Evolutionary conservation across 1,140 invertebrate genomes (phyloP).

Genomic region (Druon quercuslanigerum): DNA sequence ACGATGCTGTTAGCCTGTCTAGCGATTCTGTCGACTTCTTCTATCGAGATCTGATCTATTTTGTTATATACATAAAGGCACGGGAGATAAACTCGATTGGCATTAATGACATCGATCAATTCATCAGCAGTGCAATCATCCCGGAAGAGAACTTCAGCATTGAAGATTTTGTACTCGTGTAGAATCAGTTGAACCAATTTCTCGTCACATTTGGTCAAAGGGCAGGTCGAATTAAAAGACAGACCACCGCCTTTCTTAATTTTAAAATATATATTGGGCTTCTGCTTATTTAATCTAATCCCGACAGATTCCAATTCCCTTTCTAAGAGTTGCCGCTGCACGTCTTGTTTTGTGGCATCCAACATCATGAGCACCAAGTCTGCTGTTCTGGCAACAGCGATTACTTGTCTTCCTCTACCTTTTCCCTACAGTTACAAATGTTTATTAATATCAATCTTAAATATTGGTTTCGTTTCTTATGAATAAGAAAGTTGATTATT

Average conservation of each 20-base stretch:
- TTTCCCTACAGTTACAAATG: conserved; percentile 61
- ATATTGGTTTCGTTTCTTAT: no score
- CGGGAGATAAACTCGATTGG: conserved; percentile 97
- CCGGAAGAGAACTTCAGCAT: conserved; percentile 97
- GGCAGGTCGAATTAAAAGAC: conserved; percentile 98
- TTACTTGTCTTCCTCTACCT: conserved; percentile 83
- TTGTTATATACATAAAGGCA: conserved; percentile 99
- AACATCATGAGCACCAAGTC: conserved; percentile 99
- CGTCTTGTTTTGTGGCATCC: conserved; percentile 97
- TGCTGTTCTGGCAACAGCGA: conserved; percentile 96
- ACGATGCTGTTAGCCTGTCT: conserved; percentile 93
- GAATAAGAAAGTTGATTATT: no score
- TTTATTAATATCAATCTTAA: neutral
- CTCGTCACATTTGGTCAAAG: conserved; percentile 95
- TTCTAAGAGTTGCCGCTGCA: conserved; percentile 92
- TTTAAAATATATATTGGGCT: conserved; percentile 99
- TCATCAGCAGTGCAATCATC: conserved; percentile 98
- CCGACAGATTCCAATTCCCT: conserved; percentile 97
- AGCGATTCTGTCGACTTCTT: conserved; percentile 98
- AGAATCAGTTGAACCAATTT: conserved; percentile 99
- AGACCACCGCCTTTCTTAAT: conserved; percentile 99
- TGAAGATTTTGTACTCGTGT: conserved; percentile 99
- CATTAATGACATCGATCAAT: conserved; percentile 99
- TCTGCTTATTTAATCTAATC: conserved; percentile 94
- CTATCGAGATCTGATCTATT: conserved; percentile 99